Evolutionary conservation across 2,797 vertebrate species (phyloP).

Genomic region (Galagoides demidoff): DNA sequence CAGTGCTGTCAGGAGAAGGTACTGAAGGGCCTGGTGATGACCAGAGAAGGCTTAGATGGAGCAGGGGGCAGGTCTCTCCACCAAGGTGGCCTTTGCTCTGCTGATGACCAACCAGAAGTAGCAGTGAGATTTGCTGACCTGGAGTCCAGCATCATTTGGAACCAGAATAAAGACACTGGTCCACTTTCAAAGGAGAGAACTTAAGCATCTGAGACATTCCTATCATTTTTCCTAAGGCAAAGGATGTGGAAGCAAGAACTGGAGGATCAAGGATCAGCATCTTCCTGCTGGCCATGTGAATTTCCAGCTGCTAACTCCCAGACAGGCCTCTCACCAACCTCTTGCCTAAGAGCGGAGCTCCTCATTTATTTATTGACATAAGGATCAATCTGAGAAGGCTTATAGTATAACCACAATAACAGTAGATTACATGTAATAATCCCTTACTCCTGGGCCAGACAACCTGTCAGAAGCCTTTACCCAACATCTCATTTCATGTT

Average conservation of each 20-base stretch:
- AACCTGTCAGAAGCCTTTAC: not conserved
- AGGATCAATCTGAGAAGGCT: not conserved
- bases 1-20: not conserved
- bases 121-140: not conserved
- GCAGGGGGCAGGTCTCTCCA: not conserved
- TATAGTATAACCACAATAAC: not conserved
- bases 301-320: not conserved
- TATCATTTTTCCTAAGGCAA: not conserved
- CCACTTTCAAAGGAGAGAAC: not conserved
- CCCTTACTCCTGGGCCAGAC: not conserved
- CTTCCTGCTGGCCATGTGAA: not conserved
- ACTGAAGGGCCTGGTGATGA: not conserved
- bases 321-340: not conserved
- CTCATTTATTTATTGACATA: not conserved
- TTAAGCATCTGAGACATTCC: not conserved
- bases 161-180: not conserved
- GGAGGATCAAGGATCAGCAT: not conserved
- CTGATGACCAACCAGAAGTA: not conserved
- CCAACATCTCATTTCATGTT: not conserved
- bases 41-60: not conserved
- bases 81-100: not conserved
- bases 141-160: not conserved
- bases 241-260: not conserved
- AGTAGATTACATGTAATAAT: not conserved
- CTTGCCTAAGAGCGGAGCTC: not conserved